A percentile compares a stretch with the other conserved stretches of the same genome.
Evolutionary conservation across 2,797 vertebrate genomes (phyloP).

Genomic region (Argyrosomus regius): DNA sequence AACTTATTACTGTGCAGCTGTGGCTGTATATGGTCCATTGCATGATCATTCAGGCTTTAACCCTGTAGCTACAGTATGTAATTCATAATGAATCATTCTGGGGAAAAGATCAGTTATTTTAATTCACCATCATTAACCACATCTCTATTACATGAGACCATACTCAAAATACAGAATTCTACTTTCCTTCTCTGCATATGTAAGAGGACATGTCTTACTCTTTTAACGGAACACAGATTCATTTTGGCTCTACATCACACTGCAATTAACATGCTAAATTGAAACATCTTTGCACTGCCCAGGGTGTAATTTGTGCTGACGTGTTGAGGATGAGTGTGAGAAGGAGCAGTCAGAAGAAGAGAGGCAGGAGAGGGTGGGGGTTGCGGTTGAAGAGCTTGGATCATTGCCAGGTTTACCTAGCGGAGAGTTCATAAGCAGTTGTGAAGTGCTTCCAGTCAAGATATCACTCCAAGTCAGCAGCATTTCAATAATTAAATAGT

Average conservation of each 20-base stretch:
- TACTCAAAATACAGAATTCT: background rate
- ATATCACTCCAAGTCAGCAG: conserved; percentile 48
- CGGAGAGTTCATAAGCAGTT: conserved; percentile 34
- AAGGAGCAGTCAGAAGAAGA: conserved; percentile 8
- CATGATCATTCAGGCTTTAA: background rate
- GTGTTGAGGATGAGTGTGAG: conserved; percentile 56
- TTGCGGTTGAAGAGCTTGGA: conserved; percentile 24
- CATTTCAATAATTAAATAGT: conserved; percentile 62
- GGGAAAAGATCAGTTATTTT: conserved; percentile 9
- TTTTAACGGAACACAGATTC: conserved; percentile 45
- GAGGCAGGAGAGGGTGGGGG: conserved; percentile 19
- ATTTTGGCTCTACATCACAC: conserved; percentile 50
- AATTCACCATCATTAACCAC: background rate
- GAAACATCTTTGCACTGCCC: conserved; percentile 56
- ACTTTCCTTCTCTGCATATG: background rate
- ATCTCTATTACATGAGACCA: background rate
- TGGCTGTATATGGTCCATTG: background rate
- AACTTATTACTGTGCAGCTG: background rate
- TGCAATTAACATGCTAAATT: conserved; percentile 54
- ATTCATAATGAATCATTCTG: conserved; percentile 10
- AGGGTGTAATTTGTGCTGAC: conserved; percentile 60
- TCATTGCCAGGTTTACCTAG: conserved; percentile 39
- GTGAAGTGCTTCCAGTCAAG: conserved; percentile 42
- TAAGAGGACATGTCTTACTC: conserved; percentile 10
- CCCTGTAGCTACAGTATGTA: background rate